phyloP scores from a whole-genome alignment of 2,888 invertebrate species.

The Dasypolia templi region DNA sequence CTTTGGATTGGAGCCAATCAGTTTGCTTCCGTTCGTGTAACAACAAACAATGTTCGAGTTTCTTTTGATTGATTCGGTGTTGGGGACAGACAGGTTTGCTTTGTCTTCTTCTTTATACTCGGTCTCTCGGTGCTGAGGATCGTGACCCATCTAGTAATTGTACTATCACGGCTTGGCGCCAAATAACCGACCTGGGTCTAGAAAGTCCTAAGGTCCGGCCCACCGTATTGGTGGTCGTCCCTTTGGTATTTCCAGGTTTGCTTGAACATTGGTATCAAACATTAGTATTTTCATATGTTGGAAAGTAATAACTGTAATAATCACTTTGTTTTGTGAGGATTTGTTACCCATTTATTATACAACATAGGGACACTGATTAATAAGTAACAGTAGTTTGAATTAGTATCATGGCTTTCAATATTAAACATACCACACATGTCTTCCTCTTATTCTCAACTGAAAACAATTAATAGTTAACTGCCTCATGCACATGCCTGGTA shows the following conservation, averaged over 20 bases:
- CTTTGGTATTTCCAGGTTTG: background rate
- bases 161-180: background rate
- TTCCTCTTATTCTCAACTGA: conserved; percentile 11
- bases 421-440: conserved; percentile 7
- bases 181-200: background rate
- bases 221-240: background rate
- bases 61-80: conserved; percentile 37
- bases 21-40: conserved; percentile 65
- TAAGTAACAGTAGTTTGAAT: background rate
- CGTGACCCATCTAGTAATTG: background rate
- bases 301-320: background rate
- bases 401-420: background rate
- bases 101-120: background rate
- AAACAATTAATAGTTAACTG: conserved; percentile 10
- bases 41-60: conserved; percentile 45
- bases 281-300: background rate
- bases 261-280: background rate
- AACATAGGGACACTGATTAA: background rate
- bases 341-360: background rate
- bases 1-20: conserved; percentile 65
- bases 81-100: background rate
- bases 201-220: background rate
- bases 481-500: conserved; percentile 22
- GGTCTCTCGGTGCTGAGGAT: background rate
- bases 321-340: background rate